These are phyloP conservation scores for Ailuropoda melanoleuca DNA, from an alignment of 2,113 vertebrate species.

Conservation along the genomic window DNA sequence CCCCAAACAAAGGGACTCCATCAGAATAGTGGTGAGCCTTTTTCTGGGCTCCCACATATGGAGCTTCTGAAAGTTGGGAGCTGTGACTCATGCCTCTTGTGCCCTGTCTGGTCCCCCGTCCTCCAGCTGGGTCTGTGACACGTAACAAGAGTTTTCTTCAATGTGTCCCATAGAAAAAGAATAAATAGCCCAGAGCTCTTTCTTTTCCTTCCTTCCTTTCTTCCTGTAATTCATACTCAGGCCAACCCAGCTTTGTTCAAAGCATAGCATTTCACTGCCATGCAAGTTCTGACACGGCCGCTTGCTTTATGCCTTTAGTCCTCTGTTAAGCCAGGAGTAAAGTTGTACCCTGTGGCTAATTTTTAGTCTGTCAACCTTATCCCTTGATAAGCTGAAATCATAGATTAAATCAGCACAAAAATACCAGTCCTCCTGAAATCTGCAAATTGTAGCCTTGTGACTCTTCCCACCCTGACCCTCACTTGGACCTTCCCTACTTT, in stretches of 20 bases:
- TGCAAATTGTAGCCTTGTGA: neutral
- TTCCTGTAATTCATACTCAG: constrained; percentile 69
- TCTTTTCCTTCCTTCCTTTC: constrained; percentile 63
- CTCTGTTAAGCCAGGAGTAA: constrained; percentile 36
- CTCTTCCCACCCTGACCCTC: neutral
- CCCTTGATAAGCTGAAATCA: constrained; percentile 31
- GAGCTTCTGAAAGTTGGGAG: neutral
- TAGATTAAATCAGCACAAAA: constrained; percentile 40
- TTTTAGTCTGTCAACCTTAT: constrained; percentile 39
- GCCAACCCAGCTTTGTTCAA: constrained; percentile 54
- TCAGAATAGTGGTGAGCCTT: neutral
- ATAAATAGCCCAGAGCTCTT: constrained; percentile 36
- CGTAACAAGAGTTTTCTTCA: constrained; percentile 41
- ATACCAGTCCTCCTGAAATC: neutral
- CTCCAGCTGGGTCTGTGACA: constrained; percentile 45
- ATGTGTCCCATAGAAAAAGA: constrained; percentile 59
- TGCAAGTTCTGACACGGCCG: constrained; percentile 50
- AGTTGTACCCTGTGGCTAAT: constrained; percentile 59
- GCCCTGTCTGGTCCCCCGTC: neutral
- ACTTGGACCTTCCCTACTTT: neutral
- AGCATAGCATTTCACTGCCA: neutral
- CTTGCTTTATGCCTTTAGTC: constrained; percentile 40
- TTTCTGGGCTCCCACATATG: neutral
- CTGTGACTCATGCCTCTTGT: neutral
- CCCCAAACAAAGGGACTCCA: neutral